These are phyloP conservation scores for Cynoglossus semilaevis DNA, from an alignment of 2,113 vertebrate species.

Conservation along the genomic window DNA sequence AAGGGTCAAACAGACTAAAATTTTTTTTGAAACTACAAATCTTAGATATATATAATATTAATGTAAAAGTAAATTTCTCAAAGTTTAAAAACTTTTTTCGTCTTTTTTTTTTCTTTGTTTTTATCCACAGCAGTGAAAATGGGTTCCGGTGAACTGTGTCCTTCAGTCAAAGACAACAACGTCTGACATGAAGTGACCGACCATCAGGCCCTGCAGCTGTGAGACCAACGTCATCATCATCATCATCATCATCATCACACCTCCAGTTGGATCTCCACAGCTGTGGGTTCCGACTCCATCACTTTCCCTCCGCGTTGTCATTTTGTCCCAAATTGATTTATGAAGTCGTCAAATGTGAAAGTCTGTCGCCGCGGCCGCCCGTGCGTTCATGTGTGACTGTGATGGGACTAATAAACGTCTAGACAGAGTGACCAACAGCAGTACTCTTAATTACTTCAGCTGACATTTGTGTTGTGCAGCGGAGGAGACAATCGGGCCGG, in stretches of 20 bases:
- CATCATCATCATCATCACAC: not conserved
- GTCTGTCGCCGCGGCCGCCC: slow-evolving; percentile 3
- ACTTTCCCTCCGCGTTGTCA: slow-evolving; percentile 3
- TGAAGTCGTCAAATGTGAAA: slow-evolving; percentile 27
- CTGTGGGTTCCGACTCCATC: slow-evolving; percentile 11
- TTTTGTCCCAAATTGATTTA: slow-evolving; percentile 28
- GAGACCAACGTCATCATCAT: not conserved
- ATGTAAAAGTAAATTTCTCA: too few relatives aligned
- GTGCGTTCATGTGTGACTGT: slow-evolving; percentile 25
- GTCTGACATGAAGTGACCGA: slow-evolving; percentile 30
- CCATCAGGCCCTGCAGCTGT: not conserved
- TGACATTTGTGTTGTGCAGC: slow-evolving; percentile 51
- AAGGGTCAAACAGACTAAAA: too few relatives aligned
- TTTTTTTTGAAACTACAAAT: too few relatives aligned
- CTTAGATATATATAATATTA: too few relatives aligned
- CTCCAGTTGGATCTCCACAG: not conserved
- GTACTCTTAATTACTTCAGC: slow-evolving; percentile 36
- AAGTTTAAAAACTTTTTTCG: too few relatives aligned
- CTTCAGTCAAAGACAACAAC: slow-evolving; percentile 25
- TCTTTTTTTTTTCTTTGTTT: slow-evolving; percentile 11
- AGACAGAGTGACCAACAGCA: slow-evolving; percentile 16
- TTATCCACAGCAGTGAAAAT: slow-evolving; percentile 61
- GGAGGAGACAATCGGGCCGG: slow-evolving; percentile 14
- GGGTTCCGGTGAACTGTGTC: slow-evolving; percentile 58
- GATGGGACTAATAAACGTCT: slow-evolving; percentile 45